Conservation (phyloP, 2,113 vertebrate genomes). For the Heterotis niloticus region DNA sequence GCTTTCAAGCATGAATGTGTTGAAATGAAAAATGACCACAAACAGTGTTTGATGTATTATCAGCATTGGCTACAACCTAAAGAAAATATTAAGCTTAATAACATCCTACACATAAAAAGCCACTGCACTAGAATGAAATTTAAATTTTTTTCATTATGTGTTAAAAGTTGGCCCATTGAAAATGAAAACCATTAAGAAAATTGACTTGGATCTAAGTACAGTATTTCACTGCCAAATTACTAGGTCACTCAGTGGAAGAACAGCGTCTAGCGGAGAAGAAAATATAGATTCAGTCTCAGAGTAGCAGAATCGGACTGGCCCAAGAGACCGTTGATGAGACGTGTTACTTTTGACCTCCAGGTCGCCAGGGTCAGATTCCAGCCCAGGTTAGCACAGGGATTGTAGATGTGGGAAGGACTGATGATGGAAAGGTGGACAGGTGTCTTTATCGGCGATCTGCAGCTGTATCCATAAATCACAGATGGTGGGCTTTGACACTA, state of each 20-base stretch:
- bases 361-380: slow-evolving; percentile 49
- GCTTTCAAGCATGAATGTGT: too few species aligned
- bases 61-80: too few species aligned
- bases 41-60: too few species aligned
- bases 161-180: neutral
- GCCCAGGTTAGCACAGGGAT: slow-evolving; percentile 52
- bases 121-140: neutral
- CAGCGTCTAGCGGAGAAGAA: neutral
- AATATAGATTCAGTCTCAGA: neutral
- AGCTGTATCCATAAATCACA: slow-evolving; percentile 60
- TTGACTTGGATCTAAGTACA: neutral
- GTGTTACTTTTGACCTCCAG: slow-evolving; percentile 36
- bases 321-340: slow-evolving; percentile 27
- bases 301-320: neutral
- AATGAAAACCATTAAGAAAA: neutral
- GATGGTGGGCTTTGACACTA: slow-evolving; percentile 30
- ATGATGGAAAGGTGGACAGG: slow-evolving; percentile 54
- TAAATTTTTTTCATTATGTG: neutral
- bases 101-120: too few species aligned
- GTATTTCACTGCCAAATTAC: neutral
- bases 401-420: slow-evolving; percentile 46
- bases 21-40: too few species aligned
- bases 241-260: too few species aligned
- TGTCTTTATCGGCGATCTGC: slow-evolving; percentile 50
- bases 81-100: too few species aligned